Base-by-base conservation (phyloP, 2,888 invertebrate species). In the Limnephilus marmoratus region DNA sequence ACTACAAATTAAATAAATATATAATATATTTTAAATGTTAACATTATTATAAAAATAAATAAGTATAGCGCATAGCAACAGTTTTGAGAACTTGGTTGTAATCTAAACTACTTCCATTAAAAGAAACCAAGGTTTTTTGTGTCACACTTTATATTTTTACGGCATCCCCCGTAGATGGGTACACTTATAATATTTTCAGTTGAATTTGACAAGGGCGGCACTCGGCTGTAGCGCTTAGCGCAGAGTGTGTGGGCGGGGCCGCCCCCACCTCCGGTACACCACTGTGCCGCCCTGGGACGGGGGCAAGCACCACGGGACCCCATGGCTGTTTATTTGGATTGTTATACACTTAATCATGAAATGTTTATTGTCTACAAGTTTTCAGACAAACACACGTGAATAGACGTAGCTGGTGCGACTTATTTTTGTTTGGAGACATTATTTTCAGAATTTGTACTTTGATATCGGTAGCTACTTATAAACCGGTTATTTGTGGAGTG, bases 241-340 rank as follows among this genome's bases (percentile, higher is more conserved):
- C 83, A 37, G 37, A 83, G 83, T 37, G 83, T 37, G n/a, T 83
- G 83, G 83, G 83, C 83, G 83, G 83, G 31, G 24, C 68, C n/a
- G 4, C 13, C 53, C 53, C 53, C 53, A 68, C 24, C 24, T 68
- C 53, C 7, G 24, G 53, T 68, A 68, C 53, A 18, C 53, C 18
- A 18, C 53, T 24, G 53, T 68, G 18, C 53, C 18, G 68, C 24
- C 7, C 68, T 18, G 31, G 82, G 83, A 34, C 18, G 13, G 37
- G 83, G 83, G 37, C 37, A 83, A 37, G 34, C 83, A 18, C 83
- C 34, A 15, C 34, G 83, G 34, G 24, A 37, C 83, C 24, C 83
- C 83, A 11, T 41, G 68, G 68, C n/a, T 68, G 24, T 68, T 68
- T 68, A n/a, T 68, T 68, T 68, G 68, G 24, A 24, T 68, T 68